phyloP scores from a whole-genome alignment of 2,113 vertebrate genomes.

The Cottus gobio region DNA sequence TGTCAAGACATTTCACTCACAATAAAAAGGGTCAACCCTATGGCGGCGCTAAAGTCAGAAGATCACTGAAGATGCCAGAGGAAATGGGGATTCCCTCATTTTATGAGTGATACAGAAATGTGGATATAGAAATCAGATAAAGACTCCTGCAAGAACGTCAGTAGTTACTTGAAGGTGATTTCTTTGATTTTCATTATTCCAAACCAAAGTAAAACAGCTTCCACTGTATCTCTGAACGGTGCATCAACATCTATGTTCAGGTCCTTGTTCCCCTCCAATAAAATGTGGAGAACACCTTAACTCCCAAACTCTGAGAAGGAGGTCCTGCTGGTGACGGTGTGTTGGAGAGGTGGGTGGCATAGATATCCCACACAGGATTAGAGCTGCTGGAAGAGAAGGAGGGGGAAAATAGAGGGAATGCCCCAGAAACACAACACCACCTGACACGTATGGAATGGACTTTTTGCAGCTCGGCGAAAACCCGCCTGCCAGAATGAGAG shows the following conservation, averaged over 20 bases:
- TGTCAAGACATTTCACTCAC: neutral
- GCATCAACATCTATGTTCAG: neutral
- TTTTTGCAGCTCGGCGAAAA: constrained; percentile 24
- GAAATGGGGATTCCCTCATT: neutral
- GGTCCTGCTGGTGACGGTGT: constrained; percentile 16
- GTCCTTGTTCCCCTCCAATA: neutral
- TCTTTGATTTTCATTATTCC: neutral
- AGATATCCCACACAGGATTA: constrained; percentile 69
- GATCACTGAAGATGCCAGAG: neutral
- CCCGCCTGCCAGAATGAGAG: constrained; percentile 57
- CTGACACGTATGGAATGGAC: constrained; percentile 75
- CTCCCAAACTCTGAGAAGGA: constrained; percentile 5
- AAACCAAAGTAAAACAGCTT: neutral
- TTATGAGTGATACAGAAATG: neutral
- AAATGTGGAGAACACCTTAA: neutral
- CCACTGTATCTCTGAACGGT: neutral
- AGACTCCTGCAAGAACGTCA: neutral
- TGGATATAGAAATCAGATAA: neutral
- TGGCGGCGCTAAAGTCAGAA: neutral
- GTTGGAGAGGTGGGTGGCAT: constrained; percentile 30
- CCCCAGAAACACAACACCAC: constrained; percentile 73
- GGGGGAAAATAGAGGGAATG: constrained; percentile 65
- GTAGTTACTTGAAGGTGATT: neutral
- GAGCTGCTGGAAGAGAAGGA: constrained; percentile 44
- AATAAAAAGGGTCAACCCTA: neutral